These are phyloP conservation scores for Drosophila maculinotata DNA, from an alignment of 2,888 invertebrate species.

Conservation along the genomic window DNA sequence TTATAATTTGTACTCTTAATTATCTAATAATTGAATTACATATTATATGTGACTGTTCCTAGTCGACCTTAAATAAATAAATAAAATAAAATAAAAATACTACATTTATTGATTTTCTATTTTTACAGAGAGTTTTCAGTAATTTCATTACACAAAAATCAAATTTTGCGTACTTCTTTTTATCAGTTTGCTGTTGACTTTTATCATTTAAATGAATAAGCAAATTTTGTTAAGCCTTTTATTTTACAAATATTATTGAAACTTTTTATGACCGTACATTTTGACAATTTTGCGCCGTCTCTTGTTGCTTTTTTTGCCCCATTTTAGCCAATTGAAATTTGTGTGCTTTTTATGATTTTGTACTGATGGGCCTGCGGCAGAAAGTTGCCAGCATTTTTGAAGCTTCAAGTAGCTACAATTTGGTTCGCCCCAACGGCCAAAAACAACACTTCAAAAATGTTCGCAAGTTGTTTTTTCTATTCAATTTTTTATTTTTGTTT, in stretches of 20 bases:
- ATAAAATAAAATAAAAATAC: no score
- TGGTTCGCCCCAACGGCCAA: constrained; percentile 43
- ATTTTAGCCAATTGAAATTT: constrained; percentile 37
- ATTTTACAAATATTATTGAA: not conserved
- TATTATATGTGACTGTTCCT: no score
- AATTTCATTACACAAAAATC: no score
- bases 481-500: constrained; percentile 2
- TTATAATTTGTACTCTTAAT: no score
- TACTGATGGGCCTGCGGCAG: constrained; percentile 32
- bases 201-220: constrained; percentile 12
- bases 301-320: constrained; percentile 12
- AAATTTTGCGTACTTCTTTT: no score
- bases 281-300: constrained; percentile 16
- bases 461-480: constrained; percentile 39
- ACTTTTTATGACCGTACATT: constrained; percentile 5
- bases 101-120: no score
- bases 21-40: no score
- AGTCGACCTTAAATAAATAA: no score
- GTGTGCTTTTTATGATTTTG: constrained; percentile 10
- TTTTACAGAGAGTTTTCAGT: no score
- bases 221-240: constrained; percentile 4
- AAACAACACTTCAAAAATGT: constrained; percentile 62
- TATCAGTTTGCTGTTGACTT: not conserved
- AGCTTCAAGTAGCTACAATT: constrained; percentile 55
- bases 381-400: constrained; percentile 42